Conservation (phyloP, 2,113 vertebrate genomes). For the Ahaetulla prasina region DNA sequence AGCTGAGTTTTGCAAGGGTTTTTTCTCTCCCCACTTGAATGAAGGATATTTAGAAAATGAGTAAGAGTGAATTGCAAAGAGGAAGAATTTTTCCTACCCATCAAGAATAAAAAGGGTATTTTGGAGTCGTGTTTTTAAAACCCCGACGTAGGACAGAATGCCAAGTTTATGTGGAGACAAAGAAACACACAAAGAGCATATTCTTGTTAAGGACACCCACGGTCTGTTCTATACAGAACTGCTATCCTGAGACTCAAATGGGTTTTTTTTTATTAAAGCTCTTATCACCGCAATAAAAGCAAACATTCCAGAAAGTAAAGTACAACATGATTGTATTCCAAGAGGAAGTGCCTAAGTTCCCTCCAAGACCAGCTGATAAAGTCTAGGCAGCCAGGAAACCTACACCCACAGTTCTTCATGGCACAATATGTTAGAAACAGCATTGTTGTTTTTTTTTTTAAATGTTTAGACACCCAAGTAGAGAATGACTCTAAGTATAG, state of each 20-base stretch:
- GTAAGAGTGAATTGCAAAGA: neutral
- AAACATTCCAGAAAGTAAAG: neutral
- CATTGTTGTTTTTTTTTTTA: neutral
- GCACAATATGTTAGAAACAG: neutral
- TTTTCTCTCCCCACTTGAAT: too few relatives aligned
- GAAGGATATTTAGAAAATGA: neutral
- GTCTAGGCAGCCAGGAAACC: neutral
- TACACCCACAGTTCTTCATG: neutral
- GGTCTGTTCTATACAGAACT: neutral
- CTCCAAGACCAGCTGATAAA: neutral
- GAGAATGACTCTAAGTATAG: neutral
- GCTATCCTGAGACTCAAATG: neutral
- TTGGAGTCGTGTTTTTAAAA: neutral
- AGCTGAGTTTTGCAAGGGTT: neutral
- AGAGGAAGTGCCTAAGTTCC: neutral
- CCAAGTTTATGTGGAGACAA: neutral
- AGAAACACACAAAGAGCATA: neutral
- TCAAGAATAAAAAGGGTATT: neutral
- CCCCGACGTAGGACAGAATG: neutral
- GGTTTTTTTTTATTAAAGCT: neutral
- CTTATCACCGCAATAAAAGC: neutral
- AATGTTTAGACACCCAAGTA: neutral
- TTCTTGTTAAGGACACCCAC: neutral
- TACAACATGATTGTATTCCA: neutral
- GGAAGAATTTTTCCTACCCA: neutral